Base-by-base conservation (phyloP, 2,797 vertebrate species). In the Bradypus variegatus region DNA sequence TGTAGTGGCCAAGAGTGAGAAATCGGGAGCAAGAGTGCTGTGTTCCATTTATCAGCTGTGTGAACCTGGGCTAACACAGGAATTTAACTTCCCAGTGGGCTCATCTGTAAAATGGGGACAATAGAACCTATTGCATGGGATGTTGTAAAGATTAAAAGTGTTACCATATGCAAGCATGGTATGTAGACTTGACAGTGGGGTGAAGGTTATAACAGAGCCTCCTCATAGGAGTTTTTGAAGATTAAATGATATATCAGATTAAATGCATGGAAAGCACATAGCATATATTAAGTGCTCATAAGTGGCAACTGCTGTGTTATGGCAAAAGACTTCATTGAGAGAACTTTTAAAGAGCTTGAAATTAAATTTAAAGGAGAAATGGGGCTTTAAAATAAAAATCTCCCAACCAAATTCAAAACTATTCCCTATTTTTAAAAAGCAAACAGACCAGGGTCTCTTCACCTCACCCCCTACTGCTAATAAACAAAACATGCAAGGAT, bases 281-380 rank as follows among this genome's bases (percentile, higher is more conserved):
- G 41, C 33, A 16, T 29, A 25, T 50, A 79, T 77, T 90, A 65
- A 90, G 10, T 8, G 12, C 72, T 88, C 80, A 64, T 70, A 92
- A 81, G 53, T 81, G 64, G 50, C 29, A 70, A 31, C 45, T 80
- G 21, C 84, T 94, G 16, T 77, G 36, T 88, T 81, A 70, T 13
- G 76, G 70, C 58, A 70, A 81, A 83, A 80, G 83, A 91, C 14
- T 90, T 92, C 3, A 5, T 7, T 16, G 72, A 36, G 16, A 81
- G 67, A 50, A n/a, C 62, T 87, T 94, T 31, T 62, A 94, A 84
- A 95, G 53, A 87, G 55, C 80, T 15, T 75, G 92, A 88, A 92
- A 92, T 80, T 94, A 29, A 93, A 92, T 83, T 77, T 87, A 76
- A 95, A 95, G 31, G 6, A 62, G 64, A 29, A 84, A 73, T 90